phyloP scores from a whole-genome alignment of 2,888 invertebrate genomes.

The Altica lythri region DNA sequence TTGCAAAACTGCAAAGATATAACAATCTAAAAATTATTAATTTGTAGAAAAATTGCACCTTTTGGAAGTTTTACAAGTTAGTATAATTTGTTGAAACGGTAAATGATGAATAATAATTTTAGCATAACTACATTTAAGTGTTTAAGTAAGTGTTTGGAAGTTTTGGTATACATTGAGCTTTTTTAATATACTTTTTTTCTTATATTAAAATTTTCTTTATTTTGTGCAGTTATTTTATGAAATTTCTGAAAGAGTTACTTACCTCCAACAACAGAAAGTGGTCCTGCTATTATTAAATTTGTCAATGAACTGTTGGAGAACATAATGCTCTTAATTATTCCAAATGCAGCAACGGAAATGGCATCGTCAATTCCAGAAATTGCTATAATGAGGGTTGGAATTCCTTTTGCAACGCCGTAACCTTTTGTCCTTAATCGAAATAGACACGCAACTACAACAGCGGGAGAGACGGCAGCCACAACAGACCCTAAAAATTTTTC shows the following conservation, averaged over 20 bases:
- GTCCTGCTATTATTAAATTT: conserved; percentile 74
- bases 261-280: conserved; percentile 75
- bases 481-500: conserved; percentile 72
- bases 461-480: conserved; percentile 93
- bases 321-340: conserved; percentile 86
- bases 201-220: too few relatives aligned
- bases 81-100: too few relatives aligned
- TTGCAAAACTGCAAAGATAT: too few relatives aligned
- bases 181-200: too few relatives aligned
- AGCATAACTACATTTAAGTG: too few relatives aligned
- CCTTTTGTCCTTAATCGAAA: conserved; percentile 83
- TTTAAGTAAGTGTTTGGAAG: too few relatives aligned
- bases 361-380: conserved; percentile 96
- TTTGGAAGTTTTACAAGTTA: too few relatives aligned
- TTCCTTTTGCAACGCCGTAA: conserved; percentile 92
- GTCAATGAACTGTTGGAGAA: conserved; percentile 76
- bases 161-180: too few relatives aligned
- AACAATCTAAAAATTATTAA: too few relatives aligned
- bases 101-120: too few relatives aligned
- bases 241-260: neutral
- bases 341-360: conserved; percentile 90
- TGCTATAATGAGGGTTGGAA: conserved; percentile 93
- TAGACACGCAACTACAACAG: conserved; percentile 95
- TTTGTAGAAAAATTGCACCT: too few relatives aligned
- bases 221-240: too few relatives aligned